phyloP scores from a whole-genome alignment of 2,113 vertebrate genomes.

The Cynoglossus semilaevis region DNA sequence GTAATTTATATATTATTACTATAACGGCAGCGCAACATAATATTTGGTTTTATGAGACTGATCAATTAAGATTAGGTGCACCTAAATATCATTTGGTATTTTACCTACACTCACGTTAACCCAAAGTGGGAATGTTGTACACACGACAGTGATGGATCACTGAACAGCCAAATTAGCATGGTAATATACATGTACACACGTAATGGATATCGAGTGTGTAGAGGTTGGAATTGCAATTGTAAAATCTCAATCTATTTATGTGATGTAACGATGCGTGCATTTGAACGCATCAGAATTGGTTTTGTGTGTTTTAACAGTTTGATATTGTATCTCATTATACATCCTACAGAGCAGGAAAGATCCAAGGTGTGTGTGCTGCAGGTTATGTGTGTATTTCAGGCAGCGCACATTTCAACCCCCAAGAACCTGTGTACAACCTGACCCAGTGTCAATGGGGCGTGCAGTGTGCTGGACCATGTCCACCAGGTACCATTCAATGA shows the following conservation, averaged over 20 bases:
- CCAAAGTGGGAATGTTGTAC: neutral
- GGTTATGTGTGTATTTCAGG: conserved; percentile 86
- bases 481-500: conserved; percentile 76
- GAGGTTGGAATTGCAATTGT: conserved; percentile 5
- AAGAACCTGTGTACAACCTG: conserved; percentile 39
- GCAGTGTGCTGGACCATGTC: conserved; percentile 81
- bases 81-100: no score
- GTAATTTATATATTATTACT: no score
- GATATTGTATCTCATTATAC: neutral
- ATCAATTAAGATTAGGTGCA: no score
- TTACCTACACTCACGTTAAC: neutral
- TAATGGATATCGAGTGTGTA: conserved; percentile 11
- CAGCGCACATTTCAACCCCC: conserved; percentile 77
- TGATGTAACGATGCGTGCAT: conserved; percentile 8
- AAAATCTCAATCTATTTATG: conserved; percentile 11
- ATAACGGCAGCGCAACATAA: no score
- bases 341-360: conserved; percentile 75
- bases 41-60: no score
- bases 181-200: conserved; percentile 8
- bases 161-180: conserved; percentile 32
- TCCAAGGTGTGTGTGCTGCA: conserved; percentile 83
- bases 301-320: neutral
- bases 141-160: conserved; percentile 27
- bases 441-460: conserved; percentile 77
- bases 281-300: neutral